A percentile compares a stretch with the other conserved stretches of the same genome.
Conservation (phyloP, 2,888 invertebrate genomes). For the Paralinhomoeus sp. region DNA sequence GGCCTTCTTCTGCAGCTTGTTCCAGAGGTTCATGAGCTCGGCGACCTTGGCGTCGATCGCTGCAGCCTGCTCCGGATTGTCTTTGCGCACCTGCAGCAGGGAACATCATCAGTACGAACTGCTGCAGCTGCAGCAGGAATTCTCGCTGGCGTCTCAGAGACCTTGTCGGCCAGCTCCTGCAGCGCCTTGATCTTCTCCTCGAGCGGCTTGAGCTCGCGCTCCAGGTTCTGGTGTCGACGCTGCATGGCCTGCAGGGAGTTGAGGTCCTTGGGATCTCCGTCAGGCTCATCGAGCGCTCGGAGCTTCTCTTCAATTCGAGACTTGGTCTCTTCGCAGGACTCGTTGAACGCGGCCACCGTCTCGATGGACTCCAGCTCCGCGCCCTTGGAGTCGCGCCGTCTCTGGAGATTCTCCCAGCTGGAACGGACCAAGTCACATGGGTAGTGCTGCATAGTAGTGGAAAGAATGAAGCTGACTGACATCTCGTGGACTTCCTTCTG, state of each 20-base stretch:
- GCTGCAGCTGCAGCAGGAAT: too few species aligned
- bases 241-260: slow-evolving; percentile 40
- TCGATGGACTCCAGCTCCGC: too few species aligned
- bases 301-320: slow-evolving; percentile 96
- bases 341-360: slow-evolving; percentile 75
- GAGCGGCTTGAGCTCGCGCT: slow-evolving; percentile 75
- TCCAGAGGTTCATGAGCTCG: slow-evolving; percentile 68
- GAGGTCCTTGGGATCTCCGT: slow-evolving; percentile 26
- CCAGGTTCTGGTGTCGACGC: slow-evolving; percentile 39
- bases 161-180: too few species aligned
- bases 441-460: too few species aligned
- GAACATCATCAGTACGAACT: too few species aligned
- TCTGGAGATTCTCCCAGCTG: too few species aligned
- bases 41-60: slow-evolving; percentile 61
- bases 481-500: too few species aligned
- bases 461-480: too few species aligned
- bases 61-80: slow-evolving; percentile 66
- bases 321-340: slow-evolving; percentile 80
- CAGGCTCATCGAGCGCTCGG: slow-evolving; percentile 49
- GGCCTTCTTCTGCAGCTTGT: slow-evolving; percentile 54
- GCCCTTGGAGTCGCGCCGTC: too few species aligned
- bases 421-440: too few species aligned
- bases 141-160: too few species aligned
- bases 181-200: slow-evolving; percentile 70
- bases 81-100: slow-evolving; percentile 30